Conservation (phyloP, 2,888 invertebrate genomes). For the Timema cristinae region DNA sequence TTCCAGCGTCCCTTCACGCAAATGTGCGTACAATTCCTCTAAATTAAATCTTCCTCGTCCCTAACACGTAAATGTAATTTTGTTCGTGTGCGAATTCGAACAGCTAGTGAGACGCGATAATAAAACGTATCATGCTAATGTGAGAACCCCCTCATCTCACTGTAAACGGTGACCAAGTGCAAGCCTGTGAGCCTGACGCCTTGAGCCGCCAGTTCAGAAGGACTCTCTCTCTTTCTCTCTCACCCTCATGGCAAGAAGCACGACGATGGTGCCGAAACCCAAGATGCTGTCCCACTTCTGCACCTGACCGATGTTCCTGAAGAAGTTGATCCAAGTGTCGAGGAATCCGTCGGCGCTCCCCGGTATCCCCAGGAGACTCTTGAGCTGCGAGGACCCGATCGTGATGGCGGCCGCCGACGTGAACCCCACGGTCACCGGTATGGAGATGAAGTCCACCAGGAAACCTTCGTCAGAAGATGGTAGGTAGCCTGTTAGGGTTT, state of each 20-base stretch:
- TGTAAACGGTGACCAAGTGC: too few species aligned
- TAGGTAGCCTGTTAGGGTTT: background rate
- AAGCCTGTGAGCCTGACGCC: too few species aligned
- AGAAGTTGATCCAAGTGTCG: constrained; percentile 57
- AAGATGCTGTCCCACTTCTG: constrained; percentile 63
- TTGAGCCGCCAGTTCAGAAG: too few species aligned
- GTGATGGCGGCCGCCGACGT: constrained; percentile 82
- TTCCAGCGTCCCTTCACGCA: too few species aligned
- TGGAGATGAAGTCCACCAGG: constrained; percentile 78
- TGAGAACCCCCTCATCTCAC: too few species aligned
- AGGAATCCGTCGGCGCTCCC: constrained; percentile 63
- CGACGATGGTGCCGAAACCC: constrained; percentile 58
- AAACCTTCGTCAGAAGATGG: constrained; percentile 53
- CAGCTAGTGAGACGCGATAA: too few species aligned
- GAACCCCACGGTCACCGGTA: constrained; percentile 80
- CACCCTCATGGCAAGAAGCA: constrained; percentile 62
- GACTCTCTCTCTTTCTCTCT: constrained; percentile 51
- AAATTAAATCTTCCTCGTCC: too few species aligned
- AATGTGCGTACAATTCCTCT: too few species aligned
- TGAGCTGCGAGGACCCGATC: constrained; percentile 76
- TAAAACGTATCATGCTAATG: too few species aligned
- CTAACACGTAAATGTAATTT: too few species aligned
- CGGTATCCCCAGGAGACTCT: constrained; percentile 63
- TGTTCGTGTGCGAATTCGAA: too few species aligned
- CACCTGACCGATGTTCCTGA: constrained; percentile 57